phyloP scores from a whole-genome alignment of 2,113 vertebrate genomes.

The Psilopogon haemacephalus region DNA sequence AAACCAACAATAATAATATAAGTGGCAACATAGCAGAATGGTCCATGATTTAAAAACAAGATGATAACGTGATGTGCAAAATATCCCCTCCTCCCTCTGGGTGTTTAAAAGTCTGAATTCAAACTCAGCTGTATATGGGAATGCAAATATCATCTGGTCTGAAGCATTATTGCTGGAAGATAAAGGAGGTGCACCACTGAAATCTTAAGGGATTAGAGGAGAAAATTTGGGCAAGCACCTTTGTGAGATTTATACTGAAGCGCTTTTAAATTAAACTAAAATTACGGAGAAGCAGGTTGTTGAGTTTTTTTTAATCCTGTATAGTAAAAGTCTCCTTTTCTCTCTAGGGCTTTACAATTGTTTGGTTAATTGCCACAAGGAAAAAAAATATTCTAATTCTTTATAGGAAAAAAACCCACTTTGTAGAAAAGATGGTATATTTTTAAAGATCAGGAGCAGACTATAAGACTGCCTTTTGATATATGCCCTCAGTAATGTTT shows the following conservation, averaged over 20 bases:
- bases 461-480: conserved; percentile 15
- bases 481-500: conserved; percentile 26
- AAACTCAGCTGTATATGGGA: neutral
- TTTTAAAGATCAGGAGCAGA: neutral
- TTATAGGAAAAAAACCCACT: neutral
- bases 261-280: neutral
- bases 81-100: neutral
- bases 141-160: neutral
- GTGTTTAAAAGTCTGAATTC: neutral
- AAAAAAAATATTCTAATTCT: neutral
- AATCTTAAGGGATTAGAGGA: neutral
- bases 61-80: neutral
- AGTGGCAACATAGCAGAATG: neutral
- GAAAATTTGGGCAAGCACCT: neutral
- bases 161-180: neutral
- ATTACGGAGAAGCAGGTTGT: neutral
- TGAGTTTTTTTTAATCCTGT: neutral
- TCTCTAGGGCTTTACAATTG: neutral
- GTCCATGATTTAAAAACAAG: neutral
- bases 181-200: neutral
- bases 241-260: neutral
- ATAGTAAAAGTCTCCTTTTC: neutral
- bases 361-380: neutral
- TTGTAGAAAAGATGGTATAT: too few relatives aligned
- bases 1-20: neutral